Evolutionary conservation across 2,888 invertebrate species (phyloP).

Genomic region (Rhimphoctona megacephalus): DNA sequence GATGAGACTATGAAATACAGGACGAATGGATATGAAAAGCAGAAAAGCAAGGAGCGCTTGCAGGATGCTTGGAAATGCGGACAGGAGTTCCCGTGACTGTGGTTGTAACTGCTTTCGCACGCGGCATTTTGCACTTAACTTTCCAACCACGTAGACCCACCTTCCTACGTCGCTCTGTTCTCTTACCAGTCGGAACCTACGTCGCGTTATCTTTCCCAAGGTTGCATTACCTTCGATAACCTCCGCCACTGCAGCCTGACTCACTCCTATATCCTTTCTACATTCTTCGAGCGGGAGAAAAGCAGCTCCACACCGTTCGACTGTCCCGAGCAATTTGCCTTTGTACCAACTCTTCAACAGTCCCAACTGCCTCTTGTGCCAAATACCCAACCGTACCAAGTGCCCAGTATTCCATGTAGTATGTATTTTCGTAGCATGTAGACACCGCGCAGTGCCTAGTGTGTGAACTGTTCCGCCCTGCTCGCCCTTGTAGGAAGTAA

Average conservation of each 20-base stretch:
- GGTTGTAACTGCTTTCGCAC: constrained; percentile 56
- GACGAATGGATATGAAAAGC: constrained; percentile 1
- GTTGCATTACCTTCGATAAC: constrained; percentile 29
- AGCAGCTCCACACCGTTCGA: no score
- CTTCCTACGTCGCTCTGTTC: constrained; percentile 47
- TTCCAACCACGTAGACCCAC: constrained; percentile 76
- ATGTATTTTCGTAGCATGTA: no score
- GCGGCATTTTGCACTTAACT: constrained; percentile 74
- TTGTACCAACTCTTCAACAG: no score
- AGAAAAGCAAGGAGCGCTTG: constrained; percentile 59
- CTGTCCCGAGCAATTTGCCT: no score
- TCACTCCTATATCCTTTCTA: not conserved
- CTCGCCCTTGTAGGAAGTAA: no score
- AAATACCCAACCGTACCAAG: no score
- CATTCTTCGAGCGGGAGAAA: not conserved
- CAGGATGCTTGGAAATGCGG: constrained; percentile 72
- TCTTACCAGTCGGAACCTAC: constrained; percentile 9
- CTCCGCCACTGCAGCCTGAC: not conserved
- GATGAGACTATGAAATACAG: not conserved
- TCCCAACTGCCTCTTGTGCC: no score
- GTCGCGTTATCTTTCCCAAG: not conserved
- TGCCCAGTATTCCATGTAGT: no score
- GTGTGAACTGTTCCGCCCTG: no score
- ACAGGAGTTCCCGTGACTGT: constrained; percentile 70
- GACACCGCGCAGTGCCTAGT: no score